Base-by-base conservation (phyloP, 1,140 invertebrate genomes). In the Lanistes nyassanus region DNA sequence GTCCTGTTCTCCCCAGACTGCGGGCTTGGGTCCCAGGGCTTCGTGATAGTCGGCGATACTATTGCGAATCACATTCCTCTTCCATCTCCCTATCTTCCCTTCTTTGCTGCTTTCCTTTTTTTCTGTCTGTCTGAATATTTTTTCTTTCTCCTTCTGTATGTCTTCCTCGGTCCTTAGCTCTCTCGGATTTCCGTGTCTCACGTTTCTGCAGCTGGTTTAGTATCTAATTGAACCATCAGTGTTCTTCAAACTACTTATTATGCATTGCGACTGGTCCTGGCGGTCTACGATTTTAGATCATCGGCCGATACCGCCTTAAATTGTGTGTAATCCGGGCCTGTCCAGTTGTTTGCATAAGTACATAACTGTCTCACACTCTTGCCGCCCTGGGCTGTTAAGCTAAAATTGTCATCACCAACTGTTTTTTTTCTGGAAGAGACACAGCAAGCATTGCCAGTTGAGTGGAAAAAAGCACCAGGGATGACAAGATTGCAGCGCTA, bases 91-190 rank as follows among this genome's bases (percentile, higher is more conserved):
- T 67, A 2, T 67, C 23, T 67, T 36, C 37, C 23, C 37, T 36
- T 67, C 1, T 67, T 36, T 67, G 26, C n/a, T 2, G 29, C 3
- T 42, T 36, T 42, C 1, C 11, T 36, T 36, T 68, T 21, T 26
- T 5, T 13, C 29, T 13, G 7, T 26, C n/a, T 68, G 7, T 68
- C 0, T 51, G 9, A 16, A 2, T 62, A 19, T 26, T 1, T 62
- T 62, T 36, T 42, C 65, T 34, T 36, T 67, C 65, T 67, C 37
- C 36, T 36, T 67, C 65, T 67, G 23, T 42, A 23, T 67, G 19
- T 42, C n/a, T 26, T 39, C n/a, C 37, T 67, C 62, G 5, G 4
- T 26, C 13, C 34, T 9, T 55, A 51, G 7, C n/a, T 64, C 11
- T 67, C 37, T n/a, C 37, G 5, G 26, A 9, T 36, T 39, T 36